These are phyloP conservation scores for Drosophila truncata DNA, from an alignment of 1,140 invertebrate species.

Conservation along the genomic window DNA sequence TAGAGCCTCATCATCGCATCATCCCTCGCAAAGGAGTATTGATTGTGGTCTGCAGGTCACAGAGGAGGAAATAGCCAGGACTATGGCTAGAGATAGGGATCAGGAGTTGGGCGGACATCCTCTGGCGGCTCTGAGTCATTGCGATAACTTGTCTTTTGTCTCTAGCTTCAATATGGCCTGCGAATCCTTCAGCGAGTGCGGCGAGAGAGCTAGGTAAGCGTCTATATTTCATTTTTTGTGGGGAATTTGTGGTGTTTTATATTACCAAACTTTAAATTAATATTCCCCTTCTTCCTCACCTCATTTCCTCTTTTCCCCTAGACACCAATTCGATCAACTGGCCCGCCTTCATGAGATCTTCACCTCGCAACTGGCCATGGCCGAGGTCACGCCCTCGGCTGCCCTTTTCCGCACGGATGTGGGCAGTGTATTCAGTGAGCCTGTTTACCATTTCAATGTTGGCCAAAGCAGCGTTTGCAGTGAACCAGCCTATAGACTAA, in stretches of 20 bases:
- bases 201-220: slow-evolving; percentile 82
- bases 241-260: background rate
- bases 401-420: slow-evolving; percentile 88
- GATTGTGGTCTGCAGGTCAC: slow-evolving; percentile 91
- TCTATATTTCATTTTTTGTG: too few species aligned
- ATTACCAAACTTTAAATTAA: background rate
- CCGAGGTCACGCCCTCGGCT: slow-evolving; percentile 88
- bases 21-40: slow-evolving; percentile 85
- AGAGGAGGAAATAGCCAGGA: slow-evolving; percentile 95
- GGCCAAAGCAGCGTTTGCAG: slow-evolving; percentile 89
- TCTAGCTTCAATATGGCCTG: slow-evolving; percentile 93
- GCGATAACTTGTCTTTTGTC: slow-evolving; percentile 93
- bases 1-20: slow-evolving; percentile 84
- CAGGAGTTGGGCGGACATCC: slow-evolving; percentile 90
- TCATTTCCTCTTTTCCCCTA: slow-evolving; percentile 29
- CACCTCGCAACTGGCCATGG: slow-evolving; percentile 90
- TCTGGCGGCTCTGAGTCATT: slow-evolving; percentile 93
- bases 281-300: background rate
- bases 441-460: slow-evolving; percentile 90
- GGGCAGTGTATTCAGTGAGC: slow-evolving; percentile 93
- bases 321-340: slow-evolving; percentile 89
- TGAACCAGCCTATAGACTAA: slow-evolving; percentile 85
- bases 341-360: slow-evolving; percentile 89
- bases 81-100: slow-evolving; percentile 91
- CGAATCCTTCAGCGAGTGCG: slow-evolving; percentile 86